Conservation (phyloP, 2,888 invertebrate species). For the Diadegma fenestrale region DNA sequence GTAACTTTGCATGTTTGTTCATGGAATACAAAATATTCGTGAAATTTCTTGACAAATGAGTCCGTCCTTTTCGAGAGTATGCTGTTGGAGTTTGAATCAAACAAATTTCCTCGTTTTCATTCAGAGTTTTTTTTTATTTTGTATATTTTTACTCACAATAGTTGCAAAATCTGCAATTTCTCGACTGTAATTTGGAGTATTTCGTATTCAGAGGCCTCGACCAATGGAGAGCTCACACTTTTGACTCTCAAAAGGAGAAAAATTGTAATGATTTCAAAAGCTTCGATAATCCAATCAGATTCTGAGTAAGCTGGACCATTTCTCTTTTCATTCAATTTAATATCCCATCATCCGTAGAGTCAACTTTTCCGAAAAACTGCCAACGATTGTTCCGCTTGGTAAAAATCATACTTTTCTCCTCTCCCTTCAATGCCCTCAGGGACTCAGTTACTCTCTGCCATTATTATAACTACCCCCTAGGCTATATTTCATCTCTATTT, state of each 20-base stretch:
- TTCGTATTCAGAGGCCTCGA: background rate
- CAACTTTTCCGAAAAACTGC: constrained; percentile 5
- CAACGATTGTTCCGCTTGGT: constrained; percentile 31
- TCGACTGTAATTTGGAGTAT: background rate
- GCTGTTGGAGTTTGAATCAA: background rate
- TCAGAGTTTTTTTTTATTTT: no score
- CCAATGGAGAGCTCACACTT: background rate
- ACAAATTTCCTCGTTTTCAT: background rate
- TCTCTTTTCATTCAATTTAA: constrained; percentile 4
- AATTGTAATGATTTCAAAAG: background rate
- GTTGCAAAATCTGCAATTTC: no score
- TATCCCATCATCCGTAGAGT: background rate
- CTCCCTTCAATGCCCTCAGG: background rate
- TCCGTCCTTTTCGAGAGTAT: background rate
- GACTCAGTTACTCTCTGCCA: background rate
- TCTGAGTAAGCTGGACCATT: background rate
- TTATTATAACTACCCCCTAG: constrained; percentile 37
- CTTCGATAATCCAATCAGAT: background rate
- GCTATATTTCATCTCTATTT: constrained; percentile 51
- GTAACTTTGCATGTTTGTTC: constrained; percentile 11
- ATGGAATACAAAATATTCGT: background rate
- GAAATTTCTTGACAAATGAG: background rate
- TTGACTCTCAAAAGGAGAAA: background rate
- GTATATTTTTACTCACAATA: no score
- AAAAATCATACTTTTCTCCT: background rate